Evolutionary conservation across 2,797 vertebrate genomes (phyloP), one percentile per base, ranked within the genome.

Genomic region (Oophaga sylvatica): DNA sequence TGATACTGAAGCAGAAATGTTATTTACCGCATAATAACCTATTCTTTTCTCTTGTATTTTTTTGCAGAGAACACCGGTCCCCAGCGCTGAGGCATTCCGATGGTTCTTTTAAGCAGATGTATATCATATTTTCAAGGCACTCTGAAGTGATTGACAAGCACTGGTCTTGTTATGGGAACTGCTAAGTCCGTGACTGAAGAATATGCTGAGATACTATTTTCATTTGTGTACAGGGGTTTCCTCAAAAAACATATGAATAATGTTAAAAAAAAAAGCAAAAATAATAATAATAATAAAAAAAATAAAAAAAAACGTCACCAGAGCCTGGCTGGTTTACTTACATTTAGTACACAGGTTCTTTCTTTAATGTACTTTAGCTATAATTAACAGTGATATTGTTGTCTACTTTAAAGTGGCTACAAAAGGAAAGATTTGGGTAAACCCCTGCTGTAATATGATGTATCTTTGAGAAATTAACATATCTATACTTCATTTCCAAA

Each of bases 381-480:
- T 94, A 87, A 93, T 95, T 89, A 87, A 83, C 88, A 95, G 95
- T 96, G 94, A 94, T 94, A 94, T 95, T 93, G 94, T 95, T 93
- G 95, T 96, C 94, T 95, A 96, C 95, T 95, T 95, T 94, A 94
- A 95, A 95, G 94, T 95, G 95, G 92, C 94, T 96, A 94, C 94
- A 93, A 94, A 95, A 94, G 90, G 90, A 91, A 91, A 92, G 91
- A 92, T 95, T 95, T 95, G 94, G 95, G 95, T 95, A 95, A 95
- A 93, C 93, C 95, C 94, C 94, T 94, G 92, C 96, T 96, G 96
- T 98, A 97, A 98, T 97, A 98, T 98, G 96, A 96, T 98, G 97
- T 99, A 98, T 96, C 96, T 97, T 98, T 97, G 95, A 95, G 96
- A 87, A 97, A 97, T 96, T 97, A 97, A 97, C 97, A 97, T 97